Conservation (phyloP, 2,888 invertebrate genomes). For the Chrysotoxum bicinctum region DNA sequence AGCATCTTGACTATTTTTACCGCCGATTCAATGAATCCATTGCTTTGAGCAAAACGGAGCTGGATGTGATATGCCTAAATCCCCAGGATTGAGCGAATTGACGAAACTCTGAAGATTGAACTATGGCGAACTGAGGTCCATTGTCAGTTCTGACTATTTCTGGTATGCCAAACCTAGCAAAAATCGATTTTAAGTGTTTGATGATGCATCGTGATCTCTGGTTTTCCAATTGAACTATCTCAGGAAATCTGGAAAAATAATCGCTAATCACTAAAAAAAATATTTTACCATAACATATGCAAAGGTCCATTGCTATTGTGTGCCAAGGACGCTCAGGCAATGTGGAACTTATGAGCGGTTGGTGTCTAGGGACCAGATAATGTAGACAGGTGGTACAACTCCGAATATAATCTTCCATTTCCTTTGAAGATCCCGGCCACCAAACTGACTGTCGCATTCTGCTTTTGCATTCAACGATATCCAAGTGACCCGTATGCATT, state of each 20-base stretch:
- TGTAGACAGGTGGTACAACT: not conserved
- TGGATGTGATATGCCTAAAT: not conserved
- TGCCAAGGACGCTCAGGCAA: no score
- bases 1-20: no score
- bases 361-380: not conserved
- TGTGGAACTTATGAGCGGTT: constrained; percentile 27
- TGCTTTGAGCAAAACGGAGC: not conserved
- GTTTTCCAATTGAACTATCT: no score
- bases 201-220: no score
- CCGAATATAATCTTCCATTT: constrained; percentile 11
- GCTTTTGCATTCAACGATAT: no score
- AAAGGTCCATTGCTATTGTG: not conserved
- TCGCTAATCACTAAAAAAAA: no score
- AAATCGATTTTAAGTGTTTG: no score
- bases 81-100: not conserved
- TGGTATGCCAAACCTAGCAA: no score
- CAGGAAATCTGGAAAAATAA: no score
- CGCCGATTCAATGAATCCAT: not conserved
- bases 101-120: not conserved
- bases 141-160: not conserved
- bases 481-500: no score
- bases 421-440: constrained; percentile 19
- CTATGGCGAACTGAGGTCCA: not conserved
- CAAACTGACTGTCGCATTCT: constrained; percentile 31
- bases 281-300: no score